Evolutionary conservation across 2,797 vertebrate species (phyloP), one percentile per base, ranked within the genome.

Genomic region (Typhlichthys eigenmanni): DNA sequence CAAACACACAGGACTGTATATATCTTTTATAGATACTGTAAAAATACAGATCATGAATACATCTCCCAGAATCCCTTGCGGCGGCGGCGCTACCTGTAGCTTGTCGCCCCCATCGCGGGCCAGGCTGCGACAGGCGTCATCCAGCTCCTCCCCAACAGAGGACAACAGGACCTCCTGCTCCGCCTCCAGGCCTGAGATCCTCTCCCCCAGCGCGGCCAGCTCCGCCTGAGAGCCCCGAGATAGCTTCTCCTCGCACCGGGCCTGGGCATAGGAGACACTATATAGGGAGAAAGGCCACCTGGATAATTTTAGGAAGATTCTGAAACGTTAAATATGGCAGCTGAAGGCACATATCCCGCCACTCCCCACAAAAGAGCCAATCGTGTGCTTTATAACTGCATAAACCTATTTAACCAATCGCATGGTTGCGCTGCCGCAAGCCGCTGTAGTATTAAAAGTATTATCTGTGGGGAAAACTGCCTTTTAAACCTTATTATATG

Each of bases 141-240:
- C 95, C 58, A 98, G 92, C 82, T 97, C 95, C 46, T 86, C 92
- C 56, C 95, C 95, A 76, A 96, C 85, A 60, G 92, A 71, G 4
- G 88, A 80, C 13, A 98, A 92, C 50, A 98, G 88, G 2, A 92
- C 91, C 60, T 96, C 93, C 60, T 93, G 94, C 66, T 97, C 95
- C 0, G 87, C 90, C 84, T 96, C 93, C 81, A 96, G 80, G 16
- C 83, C 85, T 52, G 62, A 65, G 50, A 97, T 67, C 45, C 91
- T 94, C 69, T 95, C 90, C 60, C 92, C 90, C 68, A 97, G 89
- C 16, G 88, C 89, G 14, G 87, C 14, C 29, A 87, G 86, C 61
- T 89, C 88, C 2, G 92, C 87, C 72, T 95, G 92, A 9, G 94
- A 86, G 14, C 72, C 87, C 54, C 82, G 87, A n/a, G 14, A 43